phyloP scores from a whole-genome alignment of 2,888 invertebrate species.

The Oconnorella tubifera region DNA sequence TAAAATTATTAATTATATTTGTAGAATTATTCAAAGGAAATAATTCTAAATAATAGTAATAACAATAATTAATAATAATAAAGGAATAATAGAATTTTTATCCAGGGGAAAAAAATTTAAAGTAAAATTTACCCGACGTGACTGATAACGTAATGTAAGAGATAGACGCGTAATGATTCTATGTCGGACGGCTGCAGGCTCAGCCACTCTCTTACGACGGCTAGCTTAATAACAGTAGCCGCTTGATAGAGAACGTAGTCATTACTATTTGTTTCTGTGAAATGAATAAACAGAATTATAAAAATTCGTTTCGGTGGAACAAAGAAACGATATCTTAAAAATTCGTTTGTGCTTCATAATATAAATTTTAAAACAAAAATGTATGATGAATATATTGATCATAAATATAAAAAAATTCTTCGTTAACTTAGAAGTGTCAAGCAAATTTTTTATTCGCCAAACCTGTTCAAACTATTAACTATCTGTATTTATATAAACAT shows the following conservation, averaged over 20 bases:
- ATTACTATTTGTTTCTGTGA: conserved; percentile 54
- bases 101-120: too few species aligned
- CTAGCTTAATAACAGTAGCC: conserved; percentile 75
- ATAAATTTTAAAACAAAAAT: too few species aligned
- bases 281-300: conserved; percentile 6
- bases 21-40: too few species aligned
- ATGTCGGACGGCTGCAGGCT: conserved; percentile 69
- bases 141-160: conserved; percentile 68
- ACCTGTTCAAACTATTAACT: too few species aligned
- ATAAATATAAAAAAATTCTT: neutral
- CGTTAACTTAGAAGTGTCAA: neutral
- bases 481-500: too few species aligned
- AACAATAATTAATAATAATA: too few species aligned
- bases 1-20: too few species aligned
- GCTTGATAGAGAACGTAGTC: conserved; percentile 85
- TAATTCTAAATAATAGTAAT: too few species aligned
- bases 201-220: conserved; percentile 79
- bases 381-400: neutral
- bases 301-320: neutral
- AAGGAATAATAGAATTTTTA: too few species aligned
- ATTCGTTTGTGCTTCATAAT: too few species aligned
- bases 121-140: conserved; percentile 17
- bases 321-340: too few species aligned
- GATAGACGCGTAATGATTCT: conserved; percentile 70
- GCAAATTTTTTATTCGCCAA: neutral